Base-by-base conservation (phyloP, 2,113 vertebrate species). In the Sporophila hypoxantha region DNA sequence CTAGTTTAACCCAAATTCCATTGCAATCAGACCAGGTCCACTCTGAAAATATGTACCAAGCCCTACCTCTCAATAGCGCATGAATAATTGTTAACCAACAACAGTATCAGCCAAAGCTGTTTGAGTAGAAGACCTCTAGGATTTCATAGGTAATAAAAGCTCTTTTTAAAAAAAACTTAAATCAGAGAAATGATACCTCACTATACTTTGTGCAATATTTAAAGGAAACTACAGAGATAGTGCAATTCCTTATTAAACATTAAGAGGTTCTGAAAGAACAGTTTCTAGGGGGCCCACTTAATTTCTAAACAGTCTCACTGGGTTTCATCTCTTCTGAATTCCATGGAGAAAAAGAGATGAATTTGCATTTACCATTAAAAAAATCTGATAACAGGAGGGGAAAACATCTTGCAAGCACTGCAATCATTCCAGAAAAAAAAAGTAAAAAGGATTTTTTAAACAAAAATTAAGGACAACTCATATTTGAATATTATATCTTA, bases 401-500 rank as follows among this genome's bases (percentile, higher is more conserved):
- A 55, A 81, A 87, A 75, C 7, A 87, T 80, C 53, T 85, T 86
- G 47, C 50, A 61, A 82, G 55, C 41, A 42, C 36, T 44, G 50
- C 32, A 67, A 44, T 22, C 42, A 56, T 26, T 56, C n/a, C 52
- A 55, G 50, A 11, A 52, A 92, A 55, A 25, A 52, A 92, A 55
- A 26, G 52, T 70, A 81, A 85, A 87, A 94, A 87, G 85, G 85
- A 96, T 96, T 89, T 97, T 96, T 97, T 95, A 95, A 96, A 95
- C 82, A 95, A 96, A 96, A 96, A 96, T 95, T 96, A 97, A 96
- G 95, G 91, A 94, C 90, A 96, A 94, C 89, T 96, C 96, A 91
- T 93, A 96, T 96, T 95, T 96, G 94, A 97, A 96, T 96, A 97
- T 96, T 96, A 96, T 96, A 97, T 96, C 94, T 96, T 96, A 94